Conservation (phyloP, 2,888 invertebrate genomes). For the Coleophora flavipennella region DNA sequence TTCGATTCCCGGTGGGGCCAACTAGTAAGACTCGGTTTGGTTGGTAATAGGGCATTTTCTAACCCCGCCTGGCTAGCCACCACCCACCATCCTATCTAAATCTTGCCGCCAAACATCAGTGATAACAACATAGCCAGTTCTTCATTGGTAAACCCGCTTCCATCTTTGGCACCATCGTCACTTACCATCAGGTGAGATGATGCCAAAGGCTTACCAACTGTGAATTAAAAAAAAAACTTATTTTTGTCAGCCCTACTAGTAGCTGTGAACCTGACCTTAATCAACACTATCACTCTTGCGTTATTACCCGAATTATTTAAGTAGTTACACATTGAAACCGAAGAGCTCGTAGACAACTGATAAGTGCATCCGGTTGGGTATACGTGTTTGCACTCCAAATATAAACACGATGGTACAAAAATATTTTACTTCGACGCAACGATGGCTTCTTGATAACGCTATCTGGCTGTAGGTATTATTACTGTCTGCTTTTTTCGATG, state of each 20-base stretch:
- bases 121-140: too few species aligned
- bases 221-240: not conserved
- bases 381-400: conserved; percentile 24
- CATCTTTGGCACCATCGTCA: too few species aligned
- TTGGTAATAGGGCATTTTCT: too few species aligned
- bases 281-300: conserved; percentile 36
- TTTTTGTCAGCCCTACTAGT: conserved; percentile 3
- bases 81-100: too few species aligned
- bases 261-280: conserved; percentile 53
- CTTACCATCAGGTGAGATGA: too few species aligned
- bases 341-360: conserved; percentile 31
- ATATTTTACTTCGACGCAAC: conserved; percentile 17
- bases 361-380: conserved; percentile 52
- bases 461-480: conserved; percentile 5
- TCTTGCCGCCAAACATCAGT: too few species aligned
- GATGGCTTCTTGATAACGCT: conserved; percentile 3
- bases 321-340: conserved; percentile 26
- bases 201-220: too few species aligned
- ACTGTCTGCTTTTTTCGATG: not conserved
- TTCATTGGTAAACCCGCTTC: too few species aligned
- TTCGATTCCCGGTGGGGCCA: too few species aligned
- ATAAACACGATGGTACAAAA: conserved; percentile 14
- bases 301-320: conserved; percentile 37
- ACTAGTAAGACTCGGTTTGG: too few species aligned
- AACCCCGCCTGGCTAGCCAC: too few species aligned